Evolutionary conservation across 2,888 invertebrate species (phyloP).

Genomic region (Dryadula phaetusa): DNA sequence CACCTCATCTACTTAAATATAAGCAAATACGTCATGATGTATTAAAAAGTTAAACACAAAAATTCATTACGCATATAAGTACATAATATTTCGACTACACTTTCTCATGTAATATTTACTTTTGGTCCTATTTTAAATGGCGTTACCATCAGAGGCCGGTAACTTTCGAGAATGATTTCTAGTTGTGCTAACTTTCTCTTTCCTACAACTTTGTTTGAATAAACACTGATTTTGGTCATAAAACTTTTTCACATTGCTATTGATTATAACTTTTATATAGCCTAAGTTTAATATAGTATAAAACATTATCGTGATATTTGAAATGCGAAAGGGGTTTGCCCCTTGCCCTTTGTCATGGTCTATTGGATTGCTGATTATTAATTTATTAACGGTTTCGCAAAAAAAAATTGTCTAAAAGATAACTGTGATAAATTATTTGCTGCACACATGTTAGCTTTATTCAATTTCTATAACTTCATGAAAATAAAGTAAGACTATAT

Average conservation of each 20-base stretch:
- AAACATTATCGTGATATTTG: constrained; percentile 24
- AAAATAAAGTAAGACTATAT: too few relatives aligned
- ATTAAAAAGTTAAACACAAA: not conserved
- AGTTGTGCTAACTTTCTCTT: constrained; percentile 57
- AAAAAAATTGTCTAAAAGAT: not conserved
- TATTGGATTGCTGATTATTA: constrained; percentile 24
- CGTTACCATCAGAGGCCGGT: constrained; percentile 49
- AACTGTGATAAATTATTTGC: not conserved
- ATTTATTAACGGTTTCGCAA: constrained; percentile 1
- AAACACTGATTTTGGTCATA: constrained; percentile 14
- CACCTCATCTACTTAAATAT: too few relatives aligned
- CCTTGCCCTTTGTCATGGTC: constrained; percentile 38
- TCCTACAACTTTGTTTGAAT: constrained; percentile 41
- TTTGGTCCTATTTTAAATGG: constrained; percentile 45
- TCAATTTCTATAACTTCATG: too few relatives aligned
- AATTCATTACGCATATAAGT: not conserved
- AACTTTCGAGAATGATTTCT: constrained; percentile 52
- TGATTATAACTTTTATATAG: not conserved
- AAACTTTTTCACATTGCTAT: not conserved
- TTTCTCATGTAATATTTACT: constrained; percentile 12
- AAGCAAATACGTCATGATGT: too few relatives aligned
- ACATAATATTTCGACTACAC: constrained; percentile 1
- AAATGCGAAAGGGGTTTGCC: constrained; percentile 23
- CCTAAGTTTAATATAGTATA: not conserved
- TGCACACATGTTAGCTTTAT: not conserved